Base-by-base conservation (phyloP, 2,888 invertebrate species). In the Cataglyphis livida region DNA sequence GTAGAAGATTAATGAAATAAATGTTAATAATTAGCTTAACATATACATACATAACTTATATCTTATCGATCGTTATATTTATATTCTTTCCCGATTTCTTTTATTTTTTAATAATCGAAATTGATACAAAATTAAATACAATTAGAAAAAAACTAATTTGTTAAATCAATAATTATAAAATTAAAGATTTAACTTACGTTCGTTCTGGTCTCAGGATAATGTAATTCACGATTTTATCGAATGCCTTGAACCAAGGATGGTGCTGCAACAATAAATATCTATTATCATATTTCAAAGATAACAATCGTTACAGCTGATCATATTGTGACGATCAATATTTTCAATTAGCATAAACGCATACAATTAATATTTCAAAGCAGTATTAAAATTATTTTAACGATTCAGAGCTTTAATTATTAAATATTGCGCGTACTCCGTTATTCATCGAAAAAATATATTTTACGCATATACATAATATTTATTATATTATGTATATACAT, bases 141-240 rank as follows among this genome's bases (percentile, higher is more conserved):
- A 7, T 21, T n/a, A 38, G 18, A 32, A 32, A 32, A 32, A 71
- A 25, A 12, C 2, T 21, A 25, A 59, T 71, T 28, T 54, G 3
- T 10, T 7, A 59, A 18, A 38, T 59, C 6, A 9, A 1, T 15
- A 7, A 12, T 71, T 38, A 32, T 18, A 32, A 32, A 32, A 32
- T 78, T 78, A 35, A 41, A 44, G 38, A 68, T 76, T n/a, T 18
- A 66, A 75, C 89, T 89, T 87, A 89, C 89, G 84, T 86, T 88
- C 76, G 84, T 65, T 88, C 83, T 89, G 68, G 82, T 84, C 21
- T 59, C 57, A 35, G 41, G 68, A 21, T 35, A 75, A 64, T n/a
- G 41, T 41, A 65, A 65, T 70, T 57, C 44, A 64, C 61, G 35
- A 62, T 66, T 41, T 44, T 54, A 61, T 48, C 82, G 83, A 84